phyloP scores from a whole-genome alignment of 2,113 vertebrate species.

The Catharus minimus region DNA sequence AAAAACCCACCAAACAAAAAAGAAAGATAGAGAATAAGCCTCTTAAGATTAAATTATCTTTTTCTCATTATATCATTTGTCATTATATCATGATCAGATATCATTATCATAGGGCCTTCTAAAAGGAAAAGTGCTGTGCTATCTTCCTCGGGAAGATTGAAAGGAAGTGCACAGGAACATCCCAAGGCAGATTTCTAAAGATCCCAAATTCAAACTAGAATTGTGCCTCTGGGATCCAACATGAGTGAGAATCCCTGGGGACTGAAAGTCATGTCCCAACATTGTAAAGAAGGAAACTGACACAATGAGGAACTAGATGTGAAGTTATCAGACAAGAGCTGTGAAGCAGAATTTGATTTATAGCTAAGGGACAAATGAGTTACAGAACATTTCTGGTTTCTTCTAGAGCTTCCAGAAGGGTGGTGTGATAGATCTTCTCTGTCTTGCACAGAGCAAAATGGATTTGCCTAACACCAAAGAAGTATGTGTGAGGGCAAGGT shows the following conservation, averaged over 20 bases:
- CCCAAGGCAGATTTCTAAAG: not conserved
- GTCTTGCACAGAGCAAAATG: not conserved
- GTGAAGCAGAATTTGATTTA: not conserved
- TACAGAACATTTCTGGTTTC: not conserved
- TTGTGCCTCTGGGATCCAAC: not conserved
- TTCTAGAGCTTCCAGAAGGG: not conserved
- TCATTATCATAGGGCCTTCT: not conserved
- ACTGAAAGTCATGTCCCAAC: not conserved
- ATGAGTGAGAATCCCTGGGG: not conserved
- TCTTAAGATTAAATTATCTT: not conserved
- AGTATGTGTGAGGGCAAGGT: rapidly evolving
- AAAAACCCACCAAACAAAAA: not conserved
- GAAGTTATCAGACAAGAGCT: not conserved
- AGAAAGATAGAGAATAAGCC: not conserved
- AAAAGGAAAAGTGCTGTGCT: not conserved
- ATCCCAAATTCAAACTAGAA: not conserved
- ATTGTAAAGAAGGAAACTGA: not conserved
- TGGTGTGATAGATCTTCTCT: not conserved
- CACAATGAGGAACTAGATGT: not conserved
- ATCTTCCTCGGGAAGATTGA: not conserved
- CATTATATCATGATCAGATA: too few relatives aligned
- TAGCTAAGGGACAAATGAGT: not conserved
- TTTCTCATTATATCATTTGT: not conserved
- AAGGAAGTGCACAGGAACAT: not conserved
- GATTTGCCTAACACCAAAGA: not conserved